Conservation (phyloP, 1,140 invertebrate species). For the Chrysoperla carnea region DNA sequence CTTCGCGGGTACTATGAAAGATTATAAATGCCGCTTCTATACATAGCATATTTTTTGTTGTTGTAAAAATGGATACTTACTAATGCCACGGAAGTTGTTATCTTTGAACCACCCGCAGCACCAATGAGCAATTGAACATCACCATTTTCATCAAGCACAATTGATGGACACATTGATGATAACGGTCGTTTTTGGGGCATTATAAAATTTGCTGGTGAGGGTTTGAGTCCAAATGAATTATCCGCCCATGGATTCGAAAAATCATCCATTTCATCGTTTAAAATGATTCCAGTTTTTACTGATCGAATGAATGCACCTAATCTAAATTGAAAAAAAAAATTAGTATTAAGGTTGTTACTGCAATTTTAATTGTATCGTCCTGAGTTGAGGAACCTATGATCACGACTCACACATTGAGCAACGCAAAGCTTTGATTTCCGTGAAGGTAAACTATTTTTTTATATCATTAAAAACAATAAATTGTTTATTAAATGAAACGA, state of each 20-base stretch:
- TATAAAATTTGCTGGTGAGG: constrained; percentile 69
- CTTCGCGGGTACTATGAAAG: too few species aligned
- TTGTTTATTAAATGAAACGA: too few species aligned
- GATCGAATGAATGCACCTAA: constrained; percentile 58
- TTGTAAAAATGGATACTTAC: constrained; percentile 31
- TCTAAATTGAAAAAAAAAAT: constrained; percentile 25
- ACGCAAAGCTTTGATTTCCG: not conserved
- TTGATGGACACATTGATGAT: constrained; percentile 78
- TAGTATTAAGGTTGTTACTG: constrained; percentile 4
- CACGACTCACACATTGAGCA: not conserved
- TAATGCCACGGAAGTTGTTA: constrained; percentile 62
- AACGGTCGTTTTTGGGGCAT: constrained; percentile 62
- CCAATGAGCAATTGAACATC: constrained; percentile 55
- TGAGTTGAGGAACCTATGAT: constrained; percentile 4
- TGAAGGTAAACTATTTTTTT: not conserved
- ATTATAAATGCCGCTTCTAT: too few species aligned
- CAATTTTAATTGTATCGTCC: not conserved
- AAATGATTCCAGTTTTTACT: constrained; percentile 64
- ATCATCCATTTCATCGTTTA: constrained; percentile 94
- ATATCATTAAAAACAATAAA: not conserved
- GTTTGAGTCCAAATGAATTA: constrained; percentile 60
- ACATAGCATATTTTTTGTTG: too few species aligned
- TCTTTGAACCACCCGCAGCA: constrained; percentile 77
- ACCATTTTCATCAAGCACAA: constrained; percentile 48
- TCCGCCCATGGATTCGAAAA: constrained; percentile 67